A percentile compares a stretch with the other conserved stretches of the same genome.
phyloP scores from a whole-genome alignment of 2,113 vertebrate genomes.

The Plectropomus leopardus region DNA sequence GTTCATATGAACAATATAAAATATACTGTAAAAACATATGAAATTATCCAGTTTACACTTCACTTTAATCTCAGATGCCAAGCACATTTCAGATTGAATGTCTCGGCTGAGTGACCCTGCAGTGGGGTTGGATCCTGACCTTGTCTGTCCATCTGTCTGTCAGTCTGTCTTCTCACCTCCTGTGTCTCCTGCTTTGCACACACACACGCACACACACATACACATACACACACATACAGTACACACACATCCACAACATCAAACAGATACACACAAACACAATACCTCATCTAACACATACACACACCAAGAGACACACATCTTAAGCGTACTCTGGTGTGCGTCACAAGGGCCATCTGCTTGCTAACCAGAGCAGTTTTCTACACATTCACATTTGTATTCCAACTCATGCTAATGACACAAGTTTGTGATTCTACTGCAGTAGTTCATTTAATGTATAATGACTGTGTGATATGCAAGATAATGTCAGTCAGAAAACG shows the following conservation, averaged over 20 bases:
- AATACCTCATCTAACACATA: conserved; percentile 35
- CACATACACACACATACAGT: conserved; percentile 27
- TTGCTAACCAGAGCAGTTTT: conserved; percentile 74
- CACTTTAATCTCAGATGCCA: conserved; percentile 38
- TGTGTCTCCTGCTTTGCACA: conserved; percentile 55
- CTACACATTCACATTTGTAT: conserved; percentile 49
- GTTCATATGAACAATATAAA: not conserved
- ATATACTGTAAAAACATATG: not conserved
- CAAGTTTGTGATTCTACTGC: conserved; percentile 27
- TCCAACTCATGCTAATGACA: conserved; percentile 29
- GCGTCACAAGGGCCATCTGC: conserved; percentile 82
- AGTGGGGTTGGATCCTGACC: conserved; percentile 70
- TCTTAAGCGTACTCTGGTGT: conserved; percentile 65
- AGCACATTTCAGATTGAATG: conserved; percentile 58
- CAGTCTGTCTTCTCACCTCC: conserved; percentile 78
- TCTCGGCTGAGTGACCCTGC: conserved; percentile 69
- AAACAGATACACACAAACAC: conserved; percentile 50
- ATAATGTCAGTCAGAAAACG: not conserved
- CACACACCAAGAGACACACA: conserved; percentile 55
- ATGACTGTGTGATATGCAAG: not conserved
- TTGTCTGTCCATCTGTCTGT: conserved; percentile 83
- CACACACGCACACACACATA: conserved; percentile 10
- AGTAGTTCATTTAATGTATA: not conserved
- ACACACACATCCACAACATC: conserved; percentile 35
- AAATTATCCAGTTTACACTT: conserved; percentile 1